Evolutionary conservation across 2,797 vertebrate species (phyloP), one percentile per base, ranked within the genome.

Genomic region (Malurus splendens): DNA sequence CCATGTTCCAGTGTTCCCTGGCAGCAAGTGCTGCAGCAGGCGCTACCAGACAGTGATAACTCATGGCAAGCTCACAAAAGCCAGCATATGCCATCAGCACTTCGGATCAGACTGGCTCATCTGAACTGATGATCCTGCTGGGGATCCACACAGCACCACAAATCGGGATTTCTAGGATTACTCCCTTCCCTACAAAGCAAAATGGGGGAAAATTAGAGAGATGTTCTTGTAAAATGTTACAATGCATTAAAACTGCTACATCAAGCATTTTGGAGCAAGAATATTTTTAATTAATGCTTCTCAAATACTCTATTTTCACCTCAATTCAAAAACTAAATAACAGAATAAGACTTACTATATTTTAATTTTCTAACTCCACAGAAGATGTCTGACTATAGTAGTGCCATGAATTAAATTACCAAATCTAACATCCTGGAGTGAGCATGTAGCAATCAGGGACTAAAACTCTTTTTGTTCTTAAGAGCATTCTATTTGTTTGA

Each of bases 1-100:
- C 56, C 4, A 0, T 0, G 15, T 12, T 51, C 39, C 76, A 36
- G 1, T 0, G 1, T 1, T 51, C 54, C 36, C n/a, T 5, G 30
- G 36, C 72, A 77, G 48, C 38, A 32, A 56, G 47, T 1, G 19
- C 48, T 44, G n/a, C 2, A 50, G 67, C 82, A 50, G 27, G 17
- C 2, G 0, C 42, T 10, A 36, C 12, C 64, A 56, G 72, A n/a
- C 56, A 55, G 44, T 2, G 6, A 8, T 14, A 79, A 59, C 28
- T 39, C 86, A 39, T 1, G 2, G 79, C 65, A 87, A 67, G 62
- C 28, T 77, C 84, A 60, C 51, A 68, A 57, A 89, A 75, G 15
- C 5, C 60, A 74, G 61, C 47, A 65, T 6, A 60, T 30, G 56
- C 36, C 71, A 42, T 11, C 13, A 79, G 71, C 5, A 1, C 39